A percentile compares a stretch with the other conserved stretches of the same genome.
Evolutionary conservation across 2,888 invertebrate species (phyloP).

Genomic region (Ischnura elegans): DNA sequence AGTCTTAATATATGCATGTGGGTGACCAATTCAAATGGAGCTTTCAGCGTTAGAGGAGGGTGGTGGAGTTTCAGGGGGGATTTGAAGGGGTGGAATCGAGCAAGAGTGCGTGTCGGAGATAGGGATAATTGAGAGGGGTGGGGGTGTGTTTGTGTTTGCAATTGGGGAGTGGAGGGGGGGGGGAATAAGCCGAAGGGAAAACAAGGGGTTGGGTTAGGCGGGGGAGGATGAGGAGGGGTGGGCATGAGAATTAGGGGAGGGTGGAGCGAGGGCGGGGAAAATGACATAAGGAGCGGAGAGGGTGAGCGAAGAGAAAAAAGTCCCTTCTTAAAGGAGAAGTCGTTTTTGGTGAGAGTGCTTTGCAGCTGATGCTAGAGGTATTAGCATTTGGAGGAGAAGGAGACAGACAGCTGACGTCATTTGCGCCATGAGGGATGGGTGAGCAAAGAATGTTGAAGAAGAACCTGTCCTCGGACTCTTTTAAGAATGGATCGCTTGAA

Average conservation of each 20-base stretch:
- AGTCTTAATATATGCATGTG: background rate
- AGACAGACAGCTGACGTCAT: no score
- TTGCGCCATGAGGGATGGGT: no score
- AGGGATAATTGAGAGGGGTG: background rate
- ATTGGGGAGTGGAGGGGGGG: background rate
- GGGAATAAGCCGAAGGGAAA: slow-evolving; percentile 7
- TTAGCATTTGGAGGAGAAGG: no score
- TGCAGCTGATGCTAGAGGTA: no score
- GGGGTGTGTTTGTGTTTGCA: background rate
- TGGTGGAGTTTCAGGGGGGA: background rate
- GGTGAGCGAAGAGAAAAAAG: background rate
- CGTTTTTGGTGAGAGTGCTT: no score
- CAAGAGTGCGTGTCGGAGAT: background rate
- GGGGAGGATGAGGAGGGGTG: background rate
- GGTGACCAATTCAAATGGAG: background rate
- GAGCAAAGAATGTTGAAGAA: no score
- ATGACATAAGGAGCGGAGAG: no score
- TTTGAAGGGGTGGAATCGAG: background rate
- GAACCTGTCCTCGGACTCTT: no score
- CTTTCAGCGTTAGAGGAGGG: background rate
- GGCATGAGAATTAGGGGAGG: no score
- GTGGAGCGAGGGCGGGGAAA: background rate
- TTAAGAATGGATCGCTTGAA: no score
- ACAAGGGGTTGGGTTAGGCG: background rate
- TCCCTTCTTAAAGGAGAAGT: slow-evolving; percentile 30